Evolutionary conservation across 2,888 invertebrate genomes (phyloP), one percentile per base, ranked within the genome.

Genomic region (Teleogryllus oceanicus): DNA sequence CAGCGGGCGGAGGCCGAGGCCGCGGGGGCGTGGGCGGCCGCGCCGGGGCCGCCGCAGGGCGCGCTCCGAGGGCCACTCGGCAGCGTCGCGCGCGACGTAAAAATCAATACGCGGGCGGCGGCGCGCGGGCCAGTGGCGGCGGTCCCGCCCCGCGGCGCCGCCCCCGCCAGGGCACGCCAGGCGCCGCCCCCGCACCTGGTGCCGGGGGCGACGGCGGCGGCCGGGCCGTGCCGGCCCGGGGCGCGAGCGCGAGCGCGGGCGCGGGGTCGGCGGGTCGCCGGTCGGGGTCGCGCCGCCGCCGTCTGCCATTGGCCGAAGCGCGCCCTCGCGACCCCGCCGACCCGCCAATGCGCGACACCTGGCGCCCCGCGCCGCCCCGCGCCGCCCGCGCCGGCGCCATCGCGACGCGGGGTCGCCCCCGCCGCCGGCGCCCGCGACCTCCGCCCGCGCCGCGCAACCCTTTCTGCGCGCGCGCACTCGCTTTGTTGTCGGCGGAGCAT

Each of bases 261-360:
- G 62, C 62, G 62, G n/a, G 62, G 62, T 62, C 62, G 62, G 8
- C 16, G 62, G 16, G 62, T 62, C 62, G 62, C 16, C 62, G 62
- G 16, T n/a, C 16, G n/a, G n/a, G 62, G 62, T 62, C 62, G 62
- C n/a, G 62, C 62, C 16, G n/a, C 8, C 62, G 16, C 16, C 62
- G 62, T 62, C 37, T 62, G 62, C 62, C 62, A 62, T 62, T 62
- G 62, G 62, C n/a, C 62, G 16, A n/a, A 18, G 13, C 16, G 62
- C 62, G 62, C 62, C 62, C 62, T 62, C 62, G 62, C 62, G 62
- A 62, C 62, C 62, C 16, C 62, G 62, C 13, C 62, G 62, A 62
- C 62, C 62, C 62, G 62, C 62, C 62, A 62, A 62, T 62, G 62
- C 62, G 62, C 62, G 62, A 16, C 62, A 62, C 62, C 62, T 62